A percentile compares a stretch with the other conserved stretches of the same genome.
Evolutionary conservation across 2,888 invertebrate species (phyloP).

Genomic region (Alloscopus bannaensis): DNA sequence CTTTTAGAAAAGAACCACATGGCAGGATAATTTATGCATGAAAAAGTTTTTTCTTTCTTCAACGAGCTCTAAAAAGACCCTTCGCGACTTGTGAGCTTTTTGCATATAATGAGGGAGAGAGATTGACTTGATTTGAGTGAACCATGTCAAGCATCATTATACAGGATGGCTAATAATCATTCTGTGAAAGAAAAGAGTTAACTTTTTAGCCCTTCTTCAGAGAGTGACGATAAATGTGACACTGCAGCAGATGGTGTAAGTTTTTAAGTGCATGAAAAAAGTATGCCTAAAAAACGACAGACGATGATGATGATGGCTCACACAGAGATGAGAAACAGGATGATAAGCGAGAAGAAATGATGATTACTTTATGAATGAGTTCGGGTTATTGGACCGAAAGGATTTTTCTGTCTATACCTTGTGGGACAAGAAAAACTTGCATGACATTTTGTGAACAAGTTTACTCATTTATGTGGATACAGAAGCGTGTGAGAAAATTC

Average conservation of each 20-base stretch:
- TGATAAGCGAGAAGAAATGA: background rate
- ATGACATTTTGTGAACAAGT: slow-evolving; percentile 17
- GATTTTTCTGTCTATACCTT: background rate
- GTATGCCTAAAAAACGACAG: slow-evolving; percentile 1
- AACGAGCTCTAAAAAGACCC: no score
- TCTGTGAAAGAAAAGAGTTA: background rate
- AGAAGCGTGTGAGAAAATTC: slow-evolving; percentile 9
- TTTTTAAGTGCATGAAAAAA: slow-evolving; percentile 1
- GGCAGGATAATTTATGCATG: slow-evolving; percentile 22
- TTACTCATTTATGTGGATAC: no score
- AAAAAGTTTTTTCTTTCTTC: background rate
- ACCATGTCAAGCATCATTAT: background rate
- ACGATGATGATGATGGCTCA: background rate
- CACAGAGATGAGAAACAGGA: slow-evolving; percentile 26
- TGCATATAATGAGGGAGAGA: no score
- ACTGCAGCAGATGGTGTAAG: slow-evolving; percentile 6
- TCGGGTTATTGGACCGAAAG: slow-evolving; percentile 30
- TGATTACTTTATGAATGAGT: slow-evolving; percentile 4
- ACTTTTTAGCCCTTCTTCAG: slow-evolving; percentile 2
- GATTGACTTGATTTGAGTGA: slow-evolving; percentile 15
- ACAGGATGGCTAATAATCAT: background rate
- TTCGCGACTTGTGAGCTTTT: no score
- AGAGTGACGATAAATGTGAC: no score
- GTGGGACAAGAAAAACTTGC: slow-evolving; percentile 9
- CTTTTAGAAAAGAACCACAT: no score